Evolutionary conservation across 2,888 invertebrate genomes (phyloP), one percentile per base, ranked within the genome.

Genomic region (Rhagonycha lutea): DNA sequence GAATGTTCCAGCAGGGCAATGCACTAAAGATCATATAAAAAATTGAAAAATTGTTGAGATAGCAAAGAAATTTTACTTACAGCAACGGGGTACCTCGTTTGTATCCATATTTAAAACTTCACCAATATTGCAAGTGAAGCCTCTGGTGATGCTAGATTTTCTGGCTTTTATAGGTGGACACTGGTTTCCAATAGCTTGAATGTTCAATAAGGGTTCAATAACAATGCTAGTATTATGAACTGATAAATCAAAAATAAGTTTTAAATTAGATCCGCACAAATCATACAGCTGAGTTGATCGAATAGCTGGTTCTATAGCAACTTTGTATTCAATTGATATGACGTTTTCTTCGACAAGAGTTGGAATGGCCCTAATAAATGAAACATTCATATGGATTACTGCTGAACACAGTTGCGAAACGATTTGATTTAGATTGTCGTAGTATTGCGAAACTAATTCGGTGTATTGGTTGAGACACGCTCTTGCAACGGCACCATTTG

Each of bases 1-100:
- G 84, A 93, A 97, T 0, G 98, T 97, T 83, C 99, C 99, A 81
- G 98, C 97, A 8, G 99, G 98, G 86, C 99, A 99, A 85, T 98
- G 96, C 78, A 98, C 96, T 96, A 84, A 74, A 23, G 5, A n/a
- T 28, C 9, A 11, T 63, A 61, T 8, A 29, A 18, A 12, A 61
- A 26, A 62, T 70, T 62, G 60, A 14, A 74, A 78, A 29, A 79
- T 4, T 47, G n/a, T 47, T 75, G 78, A 24, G 76, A 23, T 63
- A 32, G n/a, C 68, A 74, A 61, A 14, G 4, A 63, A 71, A n/a
- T 11, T 29, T 72, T 83, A 92, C 94, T 93, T 89, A 95, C 95
- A 90, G 90, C 98, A 98, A 89, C 97, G 91, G 23, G 98, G 96
- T 68, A 97, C 96, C 85, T 96, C 95, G 82, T 94, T 95, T 0